phyloP scores from a whole-genome alignment of 1,140 invertebrate species.

The Bombus confusus region DNA sequence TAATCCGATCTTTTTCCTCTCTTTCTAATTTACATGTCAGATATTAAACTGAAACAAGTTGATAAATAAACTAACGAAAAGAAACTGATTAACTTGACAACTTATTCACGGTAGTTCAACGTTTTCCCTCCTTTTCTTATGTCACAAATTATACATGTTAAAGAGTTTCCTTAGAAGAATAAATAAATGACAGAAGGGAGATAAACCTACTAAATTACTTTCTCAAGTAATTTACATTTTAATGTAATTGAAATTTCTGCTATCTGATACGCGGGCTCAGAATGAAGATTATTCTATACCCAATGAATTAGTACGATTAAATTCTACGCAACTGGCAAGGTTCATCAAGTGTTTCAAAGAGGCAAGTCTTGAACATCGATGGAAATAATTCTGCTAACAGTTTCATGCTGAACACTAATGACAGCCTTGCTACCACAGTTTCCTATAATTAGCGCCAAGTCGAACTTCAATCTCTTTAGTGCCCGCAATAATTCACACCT shows the following conservation, averaged over 20 bases:
- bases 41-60: too few species aligned
- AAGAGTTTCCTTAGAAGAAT: background rate
- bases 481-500: constrained; percentile 12
- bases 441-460: constrained; percentile 11
- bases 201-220: background rate
- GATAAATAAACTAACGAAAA: background rate
- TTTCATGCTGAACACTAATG: constrained; percentile 14
- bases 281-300: background rate
- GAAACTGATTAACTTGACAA: background rate
- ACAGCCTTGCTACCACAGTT: background rate
- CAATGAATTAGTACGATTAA: background rate
- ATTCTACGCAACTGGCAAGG: background rate
- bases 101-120: background rate
- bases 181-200: background rate
- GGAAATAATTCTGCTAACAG: constrained; percentile 15
- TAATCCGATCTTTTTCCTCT: too few species aligned
- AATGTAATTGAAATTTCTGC: background rate
- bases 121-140: background rate
- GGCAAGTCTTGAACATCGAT: constrained; percentile 5
- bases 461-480: background rate
- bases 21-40: too few species aligned
- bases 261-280: background rate
- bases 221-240: background rate
- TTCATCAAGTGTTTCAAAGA: background rate
- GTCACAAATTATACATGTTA: background rate